Evolutionary conservation across 1,140 invertebrate genomes (phyloP).

Genomic region (Phenacoccus solenopsis): DNA sequence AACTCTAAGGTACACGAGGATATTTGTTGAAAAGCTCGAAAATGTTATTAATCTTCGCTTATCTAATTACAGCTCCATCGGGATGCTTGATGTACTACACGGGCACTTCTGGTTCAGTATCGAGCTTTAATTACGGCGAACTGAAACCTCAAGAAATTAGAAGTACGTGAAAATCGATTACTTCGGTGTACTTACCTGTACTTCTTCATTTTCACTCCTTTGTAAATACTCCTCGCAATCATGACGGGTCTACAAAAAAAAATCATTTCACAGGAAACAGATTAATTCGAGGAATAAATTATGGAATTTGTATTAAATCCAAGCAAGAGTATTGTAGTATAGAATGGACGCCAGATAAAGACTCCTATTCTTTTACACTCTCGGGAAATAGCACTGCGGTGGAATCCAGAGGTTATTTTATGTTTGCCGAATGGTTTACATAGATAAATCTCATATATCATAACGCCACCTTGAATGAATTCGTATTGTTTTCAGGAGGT

Average conservation of each 20-base stretch:
- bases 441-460: neutral
- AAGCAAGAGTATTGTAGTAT: constrained; percentile 51
- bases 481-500: neutral
- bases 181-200: no score
- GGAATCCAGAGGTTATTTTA: constrained; percentile 27
- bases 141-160: constrained; percentile 31
- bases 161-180: neutral
- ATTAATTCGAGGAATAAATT: constrained; percentile 58
- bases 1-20: no score
- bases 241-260: neutral
- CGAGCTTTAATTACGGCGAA: constrained; percentile 60
- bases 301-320: constrained; percentile 59
- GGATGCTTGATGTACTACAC: constrained; percentile 70
- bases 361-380: constrained; percentile 50
- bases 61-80: constrained; percentile 45
- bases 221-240: no score
- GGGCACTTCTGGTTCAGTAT: constrained; percentile 45
- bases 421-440: no score
- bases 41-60: neutral
- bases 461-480: no score
- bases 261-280: constrained; percentile 42
- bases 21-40: no score
- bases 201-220: no score
- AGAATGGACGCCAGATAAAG: constrained; percentile 40
- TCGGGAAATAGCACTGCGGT: constrained; percentile 48